Base-by-base conservation (phyloP, 53 echinoderm and acorn worm species). In the Astropecten irregularis region DNA sequence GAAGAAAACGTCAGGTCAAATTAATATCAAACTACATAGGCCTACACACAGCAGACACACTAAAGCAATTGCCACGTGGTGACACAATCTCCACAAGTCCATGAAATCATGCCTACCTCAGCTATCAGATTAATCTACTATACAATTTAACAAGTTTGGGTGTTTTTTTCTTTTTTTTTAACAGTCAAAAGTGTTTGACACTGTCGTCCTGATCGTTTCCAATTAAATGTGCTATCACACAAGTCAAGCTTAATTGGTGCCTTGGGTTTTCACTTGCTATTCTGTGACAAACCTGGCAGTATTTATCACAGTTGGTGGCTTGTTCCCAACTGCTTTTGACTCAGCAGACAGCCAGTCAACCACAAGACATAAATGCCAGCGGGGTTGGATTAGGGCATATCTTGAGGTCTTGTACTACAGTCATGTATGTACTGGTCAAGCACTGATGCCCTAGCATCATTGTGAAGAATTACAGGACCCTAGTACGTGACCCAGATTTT, bases 231-330 rank as follows among this genome's bases (percentile, higher is more conserved):
- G 53, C 52, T 52, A 52, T 71, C 71, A 71, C 71, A 71, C 71
- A 34, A 21, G 50, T 71, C 52, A 21, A 20, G 50, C 50, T 51
- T 52, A 71, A 71, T 71, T 71, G 71, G 70, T 28, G 18, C 49
- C 70, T 69, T 28, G 70, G 70, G 52, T 23, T 71, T 71, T 71
- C 69, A 27, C 32, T 21, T n/a, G n/a, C n/a, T n/a, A n/a, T n/a
- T n/a, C 59, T 29, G 52, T 32, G 34, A 35, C 51, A 29, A 31
- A 50, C 51, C 52, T 71, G 51, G 33, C 51, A 36, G 71, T 29
- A 18, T 49, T 71, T 71, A 71, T 32, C 71, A 51, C 71, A 71
- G 71, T 71, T 71, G 69, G 69, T 69, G 69, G 46, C 69, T 69
- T 28, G 28, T 69, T 46, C 49, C 69, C 46, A 69, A 69, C 46